Evolutionary conservation across 2,888 invertebrate genomes (phyloP).

Genomic region (Diploptera punctata): DNA sequence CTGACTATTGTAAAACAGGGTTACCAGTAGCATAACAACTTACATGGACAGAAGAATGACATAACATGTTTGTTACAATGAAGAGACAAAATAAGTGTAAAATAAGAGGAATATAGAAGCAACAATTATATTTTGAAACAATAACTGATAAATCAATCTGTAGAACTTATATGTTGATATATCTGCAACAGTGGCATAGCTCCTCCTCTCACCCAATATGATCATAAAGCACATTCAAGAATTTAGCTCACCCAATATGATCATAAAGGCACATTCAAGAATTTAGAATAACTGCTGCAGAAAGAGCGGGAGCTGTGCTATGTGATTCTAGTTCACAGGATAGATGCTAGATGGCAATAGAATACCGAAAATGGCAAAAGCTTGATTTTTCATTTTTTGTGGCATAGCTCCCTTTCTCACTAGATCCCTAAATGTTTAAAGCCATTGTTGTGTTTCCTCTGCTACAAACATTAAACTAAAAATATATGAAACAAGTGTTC

Average conservation of each 20-base stretch:
- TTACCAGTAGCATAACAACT: neutral
- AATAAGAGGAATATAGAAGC: neutral
- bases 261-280: slow-evolving; percentile 1
- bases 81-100: neutral
- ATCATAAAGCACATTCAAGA: too few species aligned
- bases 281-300: slow-evolving; percentile 5
- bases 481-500: too few species aligned
- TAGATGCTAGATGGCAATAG: neutral
- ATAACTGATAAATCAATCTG: slow-evolving; percentile 1
- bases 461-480: too few species aligned
- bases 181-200: neutral
- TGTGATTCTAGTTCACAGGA: slow-evolving; percentile 3
- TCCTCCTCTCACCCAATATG: neutral
- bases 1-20: neutral
- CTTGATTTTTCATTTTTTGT: slow-evolving; percentile 17
- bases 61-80: slow-evolving; percentile 2
- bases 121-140: slow-evolving; percentile 8
- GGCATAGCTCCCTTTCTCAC: slow-evolving; percentile 21
- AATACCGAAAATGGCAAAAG: neutral
- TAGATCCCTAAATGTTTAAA: slow-evolving; percentile 4
- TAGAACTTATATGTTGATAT: neutral
- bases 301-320: slow-evolving; percentile 1
- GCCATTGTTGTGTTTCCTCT: too few species aligned
- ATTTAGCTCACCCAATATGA: neutral
- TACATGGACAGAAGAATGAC: neutral